phyloP scores from a whole-genome alignment of 2,797 vertebrate genomes.

The Typhlichthys eigenmanni region DNA sequence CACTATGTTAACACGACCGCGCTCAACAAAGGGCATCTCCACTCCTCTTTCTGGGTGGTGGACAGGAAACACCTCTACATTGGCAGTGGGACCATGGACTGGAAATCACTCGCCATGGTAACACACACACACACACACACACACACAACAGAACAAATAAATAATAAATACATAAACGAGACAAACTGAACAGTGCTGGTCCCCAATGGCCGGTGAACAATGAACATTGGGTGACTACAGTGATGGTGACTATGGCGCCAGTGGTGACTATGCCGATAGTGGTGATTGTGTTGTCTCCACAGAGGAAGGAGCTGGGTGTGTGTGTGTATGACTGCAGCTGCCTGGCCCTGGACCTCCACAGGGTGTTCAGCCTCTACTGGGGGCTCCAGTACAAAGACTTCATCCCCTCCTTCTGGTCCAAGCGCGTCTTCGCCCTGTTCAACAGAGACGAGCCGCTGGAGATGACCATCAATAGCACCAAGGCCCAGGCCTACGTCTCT shows the following conservation, averaged over 20 bases:
- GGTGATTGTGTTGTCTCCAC: constrained; percentile 50
- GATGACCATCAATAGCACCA: constrained; percentile 82
- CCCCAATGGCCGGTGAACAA: not conserved
- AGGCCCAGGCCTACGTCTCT: constrained; percentile 87
- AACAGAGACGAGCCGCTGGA: constrained; percentile 80
- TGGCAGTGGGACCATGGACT: constrained; percentile 92
- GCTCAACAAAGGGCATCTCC: constrained; percentile 87
- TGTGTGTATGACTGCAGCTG: constrained; percentile 94
- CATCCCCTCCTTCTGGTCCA: constrained; percentile 87
- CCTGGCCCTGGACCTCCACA: constrained; percentile 91
- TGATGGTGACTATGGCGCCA: not conserved
- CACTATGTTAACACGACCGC: constrained; percentile 89
- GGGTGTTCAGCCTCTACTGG: constrained; percentile 81
- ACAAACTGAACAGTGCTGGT: no score
- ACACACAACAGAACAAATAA: no score
- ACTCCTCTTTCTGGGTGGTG: constrained; percentile 95
- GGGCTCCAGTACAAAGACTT: constrained; percentile 80
- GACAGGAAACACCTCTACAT: constrained; percentile 94
- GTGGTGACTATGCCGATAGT: not conserved
- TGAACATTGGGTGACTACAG: not conserved
- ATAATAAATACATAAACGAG: no score
- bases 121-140: constrained; percentile 5
- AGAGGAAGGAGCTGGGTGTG: constrained; percentile 95
- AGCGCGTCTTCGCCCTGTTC: constrained; percentile 88
- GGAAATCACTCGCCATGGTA: constrained; percentile 91